Base-by-base conservation (phyloP, 2,113 vertebrate species). In the Zapus hudsonius region DNA sequence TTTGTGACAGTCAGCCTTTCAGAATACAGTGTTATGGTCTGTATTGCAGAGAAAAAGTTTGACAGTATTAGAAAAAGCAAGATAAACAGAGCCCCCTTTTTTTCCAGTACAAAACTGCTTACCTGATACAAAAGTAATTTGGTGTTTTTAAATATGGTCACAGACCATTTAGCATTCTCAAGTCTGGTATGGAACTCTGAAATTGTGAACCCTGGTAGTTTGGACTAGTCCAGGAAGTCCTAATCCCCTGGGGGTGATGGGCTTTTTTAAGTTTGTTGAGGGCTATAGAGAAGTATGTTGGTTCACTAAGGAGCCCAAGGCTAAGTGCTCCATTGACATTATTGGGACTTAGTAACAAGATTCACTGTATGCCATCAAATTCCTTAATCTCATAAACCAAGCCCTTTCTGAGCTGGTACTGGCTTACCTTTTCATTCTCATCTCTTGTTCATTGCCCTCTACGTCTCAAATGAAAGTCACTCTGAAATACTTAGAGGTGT, bases 41-140 rank as follows among this genome's bases (percentile, higher is more conserved):
- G n/a, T 36, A 85, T 38, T 79, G 4, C 15, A 19, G 55, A 89
- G 22, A 80, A 67, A n/a, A 83, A 89, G 29, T 36, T 52, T 83
- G 69, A 33, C 17, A 20, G 55, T 57, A 47, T 76, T 80, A 72
- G 74, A 73, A 94, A 82, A 88, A 91, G 2, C 16, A 57, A 94
- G 23, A 13, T 52, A 52, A 22, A n/a, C 20, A 85, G 36, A 38
- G 16, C 3, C 16, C 12, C 2, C 13, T 73, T 86, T 63, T 79
- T 44, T 72, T 89, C 17, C 9, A 42, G 0, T 66, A 55, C 17
- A 87, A 33, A 72, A 81, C 2, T 2, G 76, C 64, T 92, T 90
- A n/a, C 80, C 55, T 84, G 33, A 87, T 29, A 80, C 19, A 36
- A 22, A 80, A 29, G 13, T 4, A 6, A 76, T 70, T 55, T 73